Evolutionary conservation across 2,113 vertebrate genomes (phyloP).

Genomic region (Labeo catla): DNA sequence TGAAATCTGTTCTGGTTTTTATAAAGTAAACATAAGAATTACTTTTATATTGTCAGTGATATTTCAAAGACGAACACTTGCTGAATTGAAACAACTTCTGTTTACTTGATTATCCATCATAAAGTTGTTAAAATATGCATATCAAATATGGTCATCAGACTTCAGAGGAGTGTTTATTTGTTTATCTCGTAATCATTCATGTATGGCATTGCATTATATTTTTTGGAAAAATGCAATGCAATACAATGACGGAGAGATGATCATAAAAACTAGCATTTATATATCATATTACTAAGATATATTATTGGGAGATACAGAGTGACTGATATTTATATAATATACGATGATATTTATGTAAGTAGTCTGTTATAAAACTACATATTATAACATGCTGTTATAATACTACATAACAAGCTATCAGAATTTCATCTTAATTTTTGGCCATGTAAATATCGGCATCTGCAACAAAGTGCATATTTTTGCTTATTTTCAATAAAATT

Average conservation of each 20-base stretch:
- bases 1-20: not conserved
- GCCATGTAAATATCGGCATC: not conserved
- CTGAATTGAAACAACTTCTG: not conserved
- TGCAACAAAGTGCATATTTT: too few species aligned
- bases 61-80: not conserved
- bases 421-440: not conserved
- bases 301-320: not conserved
- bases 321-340: not conserved
- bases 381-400: not conserved
- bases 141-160: not conserved
- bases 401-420: not conserved
- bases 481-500: too few species aligned
- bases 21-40: too few species aligned
- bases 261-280: too few species aligned
- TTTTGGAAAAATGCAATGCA: not conserved
- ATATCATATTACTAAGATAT: not conserved
- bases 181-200: too few species aligned
- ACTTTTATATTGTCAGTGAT: not conserved
- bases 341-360: not conserved
- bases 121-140: not conserved
- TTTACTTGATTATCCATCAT: not conserved
- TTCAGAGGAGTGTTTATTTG: not conserved
- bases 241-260: not conserved
- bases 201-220: not conserved
- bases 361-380: too few species aligned